phyloP scores from a whole-genome alignment of 2,113 vertebrate genomes.

The Cervus canadensis region DNA sequence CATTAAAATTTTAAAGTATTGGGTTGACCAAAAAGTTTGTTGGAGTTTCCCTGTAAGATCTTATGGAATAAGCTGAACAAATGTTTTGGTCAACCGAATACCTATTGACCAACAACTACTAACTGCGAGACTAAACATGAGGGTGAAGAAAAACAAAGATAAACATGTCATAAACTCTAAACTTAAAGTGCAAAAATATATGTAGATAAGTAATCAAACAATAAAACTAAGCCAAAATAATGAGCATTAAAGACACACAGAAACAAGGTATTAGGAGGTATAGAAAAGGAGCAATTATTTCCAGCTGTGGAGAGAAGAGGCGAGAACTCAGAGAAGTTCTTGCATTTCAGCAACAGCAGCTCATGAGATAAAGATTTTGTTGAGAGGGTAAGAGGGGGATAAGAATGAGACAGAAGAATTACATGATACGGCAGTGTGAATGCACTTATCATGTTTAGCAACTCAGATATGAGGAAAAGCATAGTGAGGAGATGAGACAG shows the following conservation, averaged over 20 bases:
- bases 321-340: not conserved
- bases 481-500: not conserved
- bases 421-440: rapidly evolving
- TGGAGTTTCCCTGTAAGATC: not conserved
- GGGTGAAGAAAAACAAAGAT: not conserved
- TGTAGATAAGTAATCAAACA: not conserved
- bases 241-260: not conserved
- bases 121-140: not conserved
- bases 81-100: not conserved
- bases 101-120: not conserved
- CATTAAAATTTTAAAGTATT: not conserved
- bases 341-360: not conserved
- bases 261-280: not conserved
- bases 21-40: not conserved
- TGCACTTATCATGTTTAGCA: not conserved
- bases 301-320: not conserved
- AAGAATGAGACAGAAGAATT: not conserved
- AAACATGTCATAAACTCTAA: not conserved
- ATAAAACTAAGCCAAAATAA: not conserved
- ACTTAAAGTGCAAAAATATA: not conserved
- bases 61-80: not conserved
- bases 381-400: not conserved
- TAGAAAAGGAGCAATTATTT: not conserved
- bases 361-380: not conserved
- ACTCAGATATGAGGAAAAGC: not conserved